Base-by-base conservation (phyloP, 2,797 vertebrate species). In the Mormyrops attenuatus region DNA sequence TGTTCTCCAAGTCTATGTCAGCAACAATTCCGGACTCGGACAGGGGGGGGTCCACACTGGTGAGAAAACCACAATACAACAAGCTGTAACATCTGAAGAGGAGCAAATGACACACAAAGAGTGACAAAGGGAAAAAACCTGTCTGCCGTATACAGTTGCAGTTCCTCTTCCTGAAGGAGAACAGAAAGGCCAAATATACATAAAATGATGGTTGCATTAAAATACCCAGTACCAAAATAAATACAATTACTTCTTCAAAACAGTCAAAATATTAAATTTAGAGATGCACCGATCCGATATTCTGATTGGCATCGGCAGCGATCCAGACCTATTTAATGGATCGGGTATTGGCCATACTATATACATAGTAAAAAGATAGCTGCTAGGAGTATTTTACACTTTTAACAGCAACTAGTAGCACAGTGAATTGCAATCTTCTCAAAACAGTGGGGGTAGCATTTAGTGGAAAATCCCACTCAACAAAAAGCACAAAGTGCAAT, bases 21-120 rank as follows among this genome's bases (percentile, higher is more conserved):
- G 96, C 97, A 2, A 97, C 97, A 0, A 98, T 98, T 7, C 97
- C 97, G 0, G 97, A 98, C 93, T 98, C 97, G 6, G 96, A 96
- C 88, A 96, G 94, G 89, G 96, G 91, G 15, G 96, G 94, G 90
- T 95, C 95, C 91, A 97, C 94, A 90, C 97, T 97, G 93, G 90
- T 13, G 41, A 52, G 77, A 17, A 44, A 50, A 44, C 20, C 22
- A 87, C n/a, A n/a, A 34, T 55, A n/a, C 30, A 41, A 87, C 20
- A 34, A 82, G 8, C 38, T 85, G 47, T 90, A 55, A 66, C 3
- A 69, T 50, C 47, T 90, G 34, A 53, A 3, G 49, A 53, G 30
- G 11, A 87, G 52, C 22, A 87, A 87, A 57, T 30, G 5, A 15
- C 34, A 55, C 53, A 17, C 5, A 41, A 2, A 15, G 1, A 9